Evolutionary conservation across 2,888 invertebrate genomes (phyloP), one percentile per base, ranked within the genome.

Genomic region (Stenodera caucasica): DNA sequence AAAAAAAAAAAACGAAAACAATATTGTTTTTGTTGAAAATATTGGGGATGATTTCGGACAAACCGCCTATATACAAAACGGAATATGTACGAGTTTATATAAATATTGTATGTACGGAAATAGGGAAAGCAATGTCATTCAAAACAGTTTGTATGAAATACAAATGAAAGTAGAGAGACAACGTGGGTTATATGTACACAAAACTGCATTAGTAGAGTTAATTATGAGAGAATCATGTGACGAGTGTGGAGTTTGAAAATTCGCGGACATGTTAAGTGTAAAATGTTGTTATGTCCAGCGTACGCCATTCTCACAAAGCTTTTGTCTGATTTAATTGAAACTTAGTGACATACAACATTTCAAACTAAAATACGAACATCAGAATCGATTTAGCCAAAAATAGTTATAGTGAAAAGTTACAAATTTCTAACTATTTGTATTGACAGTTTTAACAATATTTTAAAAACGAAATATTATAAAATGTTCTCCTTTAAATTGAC

Each of bases 251-350:
- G 70, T 72, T 74, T 72, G 70, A 75, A 75, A 74, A 72, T 73
- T 70, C 71, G 71, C 68, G 69, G 74, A 76, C 75, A 71, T 72
- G 74, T 75, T 76, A 76, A 76, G 75, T 76, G 75, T 76, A 75
- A 76, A 76, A 75, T 75, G 76, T 75, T 76, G 75, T 76, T 70
- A 73, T 71, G 75, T 76, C 74, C 73, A 67, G 62, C 66, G 69
- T 68, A 73, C 70, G 72, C 72, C 72, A 73, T 70, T 72, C 70
- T 68, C 70, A 67, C 66, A 69, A 55, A 67, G 72, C 70, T 71
- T 72, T 72, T 70, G 70, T 69, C 69, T 70, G 72, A 74, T 74
- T 76, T 74, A 75, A 75, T 74, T 74, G 74, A 72, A 76, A 76
- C 75, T 74, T 74, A 70, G 74, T 74, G 75, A 75, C 74, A 72